A percentile compares a stretch with the other conserved stretches of the same genome.
Evolutionary conservation across 2,797 vertebrate species (phyloP).

Genomic region (Chromis chromis): DNA sequence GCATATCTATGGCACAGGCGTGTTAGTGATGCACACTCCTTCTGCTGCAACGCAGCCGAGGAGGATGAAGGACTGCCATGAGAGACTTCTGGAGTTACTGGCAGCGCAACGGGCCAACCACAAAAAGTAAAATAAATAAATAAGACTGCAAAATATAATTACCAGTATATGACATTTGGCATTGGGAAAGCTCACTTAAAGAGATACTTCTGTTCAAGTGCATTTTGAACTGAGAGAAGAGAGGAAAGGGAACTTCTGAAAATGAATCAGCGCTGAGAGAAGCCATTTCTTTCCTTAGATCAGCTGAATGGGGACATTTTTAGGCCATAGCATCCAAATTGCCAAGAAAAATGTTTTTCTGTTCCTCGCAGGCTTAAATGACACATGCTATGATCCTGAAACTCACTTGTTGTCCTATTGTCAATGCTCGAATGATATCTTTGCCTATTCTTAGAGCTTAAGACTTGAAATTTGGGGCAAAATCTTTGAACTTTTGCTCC

Average conservation of each 20-base stretch:
- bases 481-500: slow-evolving; percentile 55
- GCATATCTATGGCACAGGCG: slow-evolving; percentile 73
- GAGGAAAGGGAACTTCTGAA: slow-evolving; percentile 18
- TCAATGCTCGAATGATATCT: slow-evolving; percentile 10
- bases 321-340: slow-evolving; percentile 49
- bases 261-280: slow-evolving; percentile 55
- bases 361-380: slow-evolving; percentile 45
- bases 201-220: slow-evolving; percentile 32
- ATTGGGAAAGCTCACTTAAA: slow-evolving; percentile 5
- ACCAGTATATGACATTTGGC: slow-evolving; percentile 31
- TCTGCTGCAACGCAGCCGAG: slow-evolving; percentile 62
- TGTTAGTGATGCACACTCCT: slow-evolving; percentile 72
- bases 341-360: slow-evolving; percentile 33
- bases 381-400: slow-evolving; percentile 32
- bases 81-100: slow-evolving; percentile 60
- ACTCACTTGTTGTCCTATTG: slow-evolving; percentile 21
- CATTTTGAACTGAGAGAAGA: slow-evolving; percentile 8
- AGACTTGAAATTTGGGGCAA: slow-evolving; percentile 43
- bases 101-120: slow-evolving; percentile 61
- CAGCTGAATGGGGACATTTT: slow-evolving; percentile 61
- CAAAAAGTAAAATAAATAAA: slow-evolving; percentile 46
- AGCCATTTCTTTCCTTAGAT: slow-evolving; percentile 52
- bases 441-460: slow-evolving; percentile 42
- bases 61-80: slow-evolving; percentile 62
- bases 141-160: slow-evolving; percentile 38